Base-by-base conservation (phyloP, 2,113 vertebrate species). In the Scalopus aquaticus region DNA sequence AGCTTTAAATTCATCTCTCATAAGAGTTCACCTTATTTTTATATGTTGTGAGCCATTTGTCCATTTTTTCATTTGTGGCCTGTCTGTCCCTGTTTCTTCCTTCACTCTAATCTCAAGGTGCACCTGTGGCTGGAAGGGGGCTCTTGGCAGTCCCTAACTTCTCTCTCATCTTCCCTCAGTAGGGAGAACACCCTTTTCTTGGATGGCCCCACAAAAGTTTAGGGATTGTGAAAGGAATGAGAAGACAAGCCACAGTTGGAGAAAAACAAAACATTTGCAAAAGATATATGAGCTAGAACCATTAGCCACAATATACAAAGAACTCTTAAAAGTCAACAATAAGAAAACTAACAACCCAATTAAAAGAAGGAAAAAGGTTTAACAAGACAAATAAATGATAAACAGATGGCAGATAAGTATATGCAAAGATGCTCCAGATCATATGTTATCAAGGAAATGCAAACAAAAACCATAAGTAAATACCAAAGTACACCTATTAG, bases 1-100 rank as follows among this genome's bases (percentile, higher is more conserved):
- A 54, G 46, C 80, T 93, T 80, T 49, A 79, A 90, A 78, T 84
- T 72, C 84, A 42, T 67, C 85, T 42, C 65, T 90, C 58, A 28
- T 30, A 65, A 78, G 73, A 42, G 39, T 39, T 37, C 3, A 44
- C 42, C 32, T 90, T 80, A 89, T 58, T 90, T 95, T 60, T 26
- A 20, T 78, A 60, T 9, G 28, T 22, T 80, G 44, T 80, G 49
- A 86, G 32, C 46, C 3, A 12, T 67, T 89, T 93, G 17, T 44
- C 62, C 17, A 46, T 73, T 82, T 44, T 85, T 39, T n/a, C n/a
- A 30, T 28, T 73, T 79, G 12, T 7, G 64, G 49, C 32, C 30
- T 46, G 15, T 32, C 32, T 12, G 37, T 32, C 60, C 54, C 46
- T 54, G 24, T 82, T 44, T 86, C 56, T 58, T 91, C 65, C 60